These are phyloP conservation scores for Cephus runcator DNA, from an alignment of 2,888 invertebrate species.

Conservation along the genomic window DNA sequence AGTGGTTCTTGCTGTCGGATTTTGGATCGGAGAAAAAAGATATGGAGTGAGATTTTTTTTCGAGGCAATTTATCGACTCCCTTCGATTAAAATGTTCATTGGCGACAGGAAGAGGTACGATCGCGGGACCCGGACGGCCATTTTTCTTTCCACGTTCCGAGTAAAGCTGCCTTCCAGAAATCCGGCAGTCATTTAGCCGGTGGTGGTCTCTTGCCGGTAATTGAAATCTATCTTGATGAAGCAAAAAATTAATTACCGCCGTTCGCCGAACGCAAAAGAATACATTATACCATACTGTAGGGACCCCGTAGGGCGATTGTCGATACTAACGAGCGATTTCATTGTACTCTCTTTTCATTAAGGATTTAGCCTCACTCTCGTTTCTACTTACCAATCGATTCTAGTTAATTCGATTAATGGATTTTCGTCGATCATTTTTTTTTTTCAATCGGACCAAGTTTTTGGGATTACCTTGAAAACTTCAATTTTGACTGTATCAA, in stretches of 20 bases:
- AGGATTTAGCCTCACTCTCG: not conserved
- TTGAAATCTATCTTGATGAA: slow-evolving; percentile 15
- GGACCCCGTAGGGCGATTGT: not conserved
- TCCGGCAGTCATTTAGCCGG: slow-evolving; percentile 1
- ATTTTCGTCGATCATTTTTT: not conserved
- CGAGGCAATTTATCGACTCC: not conserved
- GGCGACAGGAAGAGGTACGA: not conserved
- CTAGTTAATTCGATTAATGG: not conserved
- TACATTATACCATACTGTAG: not conserved
- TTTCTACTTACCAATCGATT: not conserved
- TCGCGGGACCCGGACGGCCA: not conserved
- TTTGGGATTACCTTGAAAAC: too few relatives aligned
- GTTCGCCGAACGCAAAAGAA: slow-evolving; percentile 10
- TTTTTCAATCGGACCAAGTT: too few relatives aligned
- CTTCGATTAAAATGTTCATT: not conserved
- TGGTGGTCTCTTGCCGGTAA: slow-evolving; percentile 6
- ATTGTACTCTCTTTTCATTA: not conserved
- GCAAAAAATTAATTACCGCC: slow-evolving; percentile 20
- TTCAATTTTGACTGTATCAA: not conserved
- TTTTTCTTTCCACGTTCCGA: not conserved
- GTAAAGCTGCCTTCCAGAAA: slow-evolving; percentile 2
- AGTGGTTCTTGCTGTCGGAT: not conserved
- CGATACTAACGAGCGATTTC: slow-evolving; percentile 1
- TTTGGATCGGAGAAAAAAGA: not conserved
- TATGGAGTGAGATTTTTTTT: not conserved